These are phyloP conservation scores for Caenorhabditis wallacei DNA, from an alignment of 2,888 invertebrate species.

Conservation along the genomic window DNA sequence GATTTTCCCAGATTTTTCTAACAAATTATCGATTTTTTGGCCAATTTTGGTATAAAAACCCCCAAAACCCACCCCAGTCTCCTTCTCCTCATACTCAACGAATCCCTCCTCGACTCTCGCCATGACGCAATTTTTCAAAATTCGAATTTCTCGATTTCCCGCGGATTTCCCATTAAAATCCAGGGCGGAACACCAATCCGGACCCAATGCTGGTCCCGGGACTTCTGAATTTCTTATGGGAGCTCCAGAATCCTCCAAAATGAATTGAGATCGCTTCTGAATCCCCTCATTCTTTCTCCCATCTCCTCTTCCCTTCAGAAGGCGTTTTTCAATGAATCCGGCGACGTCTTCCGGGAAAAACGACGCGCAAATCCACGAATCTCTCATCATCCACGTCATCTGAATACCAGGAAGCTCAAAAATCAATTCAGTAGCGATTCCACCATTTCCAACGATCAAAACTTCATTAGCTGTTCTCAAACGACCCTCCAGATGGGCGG, in stretches of 20 bases:
- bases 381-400: slow-evolving; percentile 95
- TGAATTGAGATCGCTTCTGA: slow-evolving; percentile 80
- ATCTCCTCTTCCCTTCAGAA: slow-evolving; percentile 36
- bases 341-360: slow-evolving; percentile 97
- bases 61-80: no score
- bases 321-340: slow-evolving; percentile 88
- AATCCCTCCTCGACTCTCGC: slow-evolving; percentile 7
- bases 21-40: no score
- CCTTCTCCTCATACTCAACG: no score
- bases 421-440: slow-evolving; percentile 98
- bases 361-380: slow-evolving; percentile 93
- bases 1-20: no score
- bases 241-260: not conserved
- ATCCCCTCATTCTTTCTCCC: slow-evolving; percentile 82
- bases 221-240: not conserved
- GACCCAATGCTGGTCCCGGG: slow-evolving; percentile 93
- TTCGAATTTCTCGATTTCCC: slow-evolving; percentile 8
- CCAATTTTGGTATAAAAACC: no score
- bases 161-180: slow-evolving; percentile 54
- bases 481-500: slow-evolving; percentile 77
- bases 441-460: slow-evolving; percentile 95
- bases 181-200: slow-evolving; percentile 89
- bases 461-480: slow-evolving; percentile 88
- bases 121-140: slow-evolving; percentile 32
- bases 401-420: slow-evolving; percentile 91